Evolutionary conservation across 2,888 invertebrate genomes (phyloP).

Genomic region (Cerastis rubricosa): DNA sequence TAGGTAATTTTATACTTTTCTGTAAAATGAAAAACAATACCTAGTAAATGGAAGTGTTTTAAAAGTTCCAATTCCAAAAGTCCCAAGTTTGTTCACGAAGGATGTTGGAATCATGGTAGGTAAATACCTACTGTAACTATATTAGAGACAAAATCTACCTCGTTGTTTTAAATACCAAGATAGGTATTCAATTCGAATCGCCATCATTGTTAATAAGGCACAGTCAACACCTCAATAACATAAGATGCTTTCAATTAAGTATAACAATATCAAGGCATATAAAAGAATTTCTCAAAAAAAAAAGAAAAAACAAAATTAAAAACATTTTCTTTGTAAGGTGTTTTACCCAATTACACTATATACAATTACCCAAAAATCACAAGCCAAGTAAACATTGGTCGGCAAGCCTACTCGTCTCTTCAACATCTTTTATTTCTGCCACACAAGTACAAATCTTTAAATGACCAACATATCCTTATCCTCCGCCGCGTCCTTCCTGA

Average conservation of each 20-base stretch:
- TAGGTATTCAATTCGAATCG: neutral
- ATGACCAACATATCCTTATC: slow-evolving; percentile 83
- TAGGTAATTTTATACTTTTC: neutral
- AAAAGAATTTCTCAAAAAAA: neutral
- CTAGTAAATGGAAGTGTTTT: neutral
- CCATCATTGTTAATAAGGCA: neutral
- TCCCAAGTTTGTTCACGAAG: neutral
- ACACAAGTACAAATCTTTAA: slow-evolving; percentile 60
- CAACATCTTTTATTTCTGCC: neutral
- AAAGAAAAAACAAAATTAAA: neutral
- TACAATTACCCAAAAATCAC: no score
- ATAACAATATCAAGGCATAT: neutral
- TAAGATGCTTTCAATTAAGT: neutral
- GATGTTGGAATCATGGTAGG: neutral
- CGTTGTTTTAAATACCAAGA: neutral
- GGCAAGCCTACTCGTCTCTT: neutral
- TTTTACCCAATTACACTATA: neutral
- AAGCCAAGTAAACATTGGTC: neutral
- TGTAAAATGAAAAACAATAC: neutral
- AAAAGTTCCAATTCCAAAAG: neutral
- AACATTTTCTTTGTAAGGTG: neutral
- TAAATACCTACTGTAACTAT: neutral
- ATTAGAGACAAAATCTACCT: neutral
- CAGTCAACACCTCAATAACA: neutral
- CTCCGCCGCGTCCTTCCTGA: slow-evolving; percentile 90